Base-by-base conservation (phyloP, 2,888 invertebrate species). In the Crocallis elinguaria region DNA sequence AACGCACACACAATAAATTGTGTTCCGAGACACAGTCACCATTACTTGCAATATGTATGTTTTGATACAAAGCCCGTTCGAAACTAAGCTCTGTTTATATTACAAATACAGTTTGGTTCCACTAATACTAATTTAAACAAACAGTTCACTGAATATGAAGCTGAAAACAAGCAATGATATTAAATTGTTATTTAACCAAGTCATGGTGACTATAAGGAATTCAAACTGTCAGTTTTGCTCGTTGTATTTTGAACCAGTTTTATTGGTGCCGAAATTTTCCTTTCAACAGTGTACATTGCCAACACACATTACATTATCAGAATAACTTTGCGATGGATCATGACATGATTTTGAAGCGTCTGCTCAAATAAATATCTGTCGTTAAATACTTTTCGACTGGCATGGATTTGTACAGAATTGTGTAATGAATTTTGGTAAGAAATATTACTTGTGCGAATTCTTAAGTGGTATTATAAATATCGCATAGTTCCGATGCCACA, bases 31-130 rank as follows among this genome's bases (percentile, higher is more conserved):
- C 35, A 12, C 37, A 30, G 39, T 60, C 53, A 60, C 33, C 39
- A 45, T 57, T 52, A 60, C 51, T 54, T 55, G 60, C 57, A 54
- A 38, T 35, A 38, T 29, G 0, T n/a, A 32, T 32, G 29, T 51
- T 36, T 45, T 12, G 11, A 17, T 25, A 12, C 14, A 23, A 38
- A 23, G 9, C 13, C 7, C 49, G 29, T 33, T 42, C 49, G 32
- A 49, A 50, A 55, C 17, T 41, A 37, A 52, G 27, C 49, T 25
- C 50, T 57, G 38, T 57, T 45, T 30, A 30, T 33, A 25, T 41
- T 33, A 29, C 44, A 36, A 46, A 48, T 60, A 53, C 32, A 48
- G 51, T 42, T 38, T 17, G 11, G 14, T 30, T 43, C 11, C 16
- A 5, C 23, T 4, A 29, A 32, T 17, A 21, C 36, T 35, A 39